phyloP scores from a whole-genome alignment of 2,888 invertebrate genomes.

The Apamea monoglypha region DNA sequence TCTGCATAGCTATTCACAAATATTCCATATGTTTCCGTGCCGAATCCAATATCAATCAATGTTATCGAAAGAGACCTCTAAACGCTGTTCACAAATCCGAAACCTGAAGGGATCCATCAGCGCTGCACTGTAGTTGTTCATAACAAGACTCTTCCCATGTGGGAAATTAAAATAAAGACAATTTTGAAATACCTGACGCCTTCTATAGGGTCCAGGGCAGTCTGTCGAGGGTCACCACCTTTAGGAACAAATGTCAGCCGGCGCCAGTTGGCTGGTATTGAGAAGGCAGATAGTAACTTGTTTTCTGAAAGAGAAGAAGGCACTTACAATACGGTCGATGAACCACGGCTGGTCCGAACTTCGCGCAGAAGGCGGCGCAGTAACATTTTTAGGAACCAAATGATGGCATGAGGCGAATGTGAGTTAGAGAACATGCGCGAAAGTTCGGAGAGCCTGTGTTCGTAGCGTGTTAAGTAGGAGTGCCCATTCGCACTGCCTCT shows the following conservation, averaged over 20 bases:
- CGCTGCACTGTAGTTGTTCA: not conserved
- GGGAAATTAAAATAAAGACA: not conserved
- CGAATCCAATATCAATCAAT: not conserved
- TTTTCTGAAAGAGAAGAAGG: conserved; percentile 53
- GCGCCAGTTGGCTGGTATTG: conserved; percentile 59
- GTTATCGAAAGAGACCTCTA: not conserved
- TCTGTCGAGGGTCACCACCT: conserved; percentile 47
- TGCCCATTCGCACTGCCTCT: not conserved
- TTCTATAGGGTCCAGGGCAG: conserved; percentile 43
- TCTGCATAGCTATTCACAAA: not conserved
- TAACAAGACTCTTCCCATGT: not conserved
- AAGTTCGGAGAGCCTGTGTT: not conserved
- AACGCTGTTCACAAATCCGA: not conserved
- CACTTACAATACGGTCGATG: not conserved
- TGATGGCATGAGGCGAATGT: not conserved
- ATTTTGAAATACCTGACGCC: conserved; percentile 47
- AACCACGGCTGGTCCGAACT: not conserved
- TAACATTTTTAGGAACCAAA: not conserved
- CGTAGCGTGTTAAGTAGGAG: no score
- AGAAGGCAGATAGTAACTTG: conserved; percentile 57
- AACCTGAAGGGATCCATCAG: not conserved
- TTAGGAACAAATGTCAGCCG: conserved; percentile 39
- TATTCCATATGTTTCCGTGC: not conserved
- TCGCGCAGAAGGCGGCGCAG: not conserved
- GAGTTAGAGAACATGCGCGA: not conserved